Base-by-base conservation (phyloP, 1,140 invertebrate genomes). In the Hyles euphorbiae region DNA sequence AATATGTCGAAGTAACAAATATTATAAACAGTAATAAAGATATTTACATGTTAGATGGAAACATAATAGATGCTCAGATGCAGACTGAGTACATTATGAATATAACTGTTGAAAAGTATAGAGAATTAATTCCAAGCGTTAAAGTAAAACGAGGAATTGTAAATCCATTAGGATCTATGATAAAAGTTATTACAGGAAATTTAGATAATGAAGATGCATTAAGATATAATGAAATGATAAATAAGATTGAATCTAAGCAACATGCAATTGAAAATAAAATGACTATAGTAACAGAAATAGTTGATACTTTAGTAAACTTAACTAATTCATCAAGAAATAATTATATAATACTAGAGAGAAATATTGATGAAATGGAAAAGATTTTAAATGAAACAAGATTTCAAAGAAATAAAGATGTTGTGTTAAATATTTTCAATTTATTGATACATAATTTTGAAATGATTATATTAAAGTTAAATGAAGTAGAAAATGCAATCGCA, bases 121-220 rank as follows among this genome's bases (percentile, higher is more conserved):
- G 12, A 9, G 53, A 61, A 12, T 47, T 61, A 47, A 56, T 56
- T 11, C 52, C 56, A 22, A 45, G 9, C 11, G 50, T 11, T 10
- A 58, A 52, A 55, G 5, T 34, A 32, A 63, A 58, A 57, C 40
- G 56, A 22, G 61, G 61, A 33, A 8, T 63, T 33, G 8, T 63
- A 4, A 63, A 63, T 44, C 55, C 55, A 10, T 12, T 62, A 46
- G 60, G 60, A 32, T 48, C 60, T 6, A 44, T 62, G 7, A 47
- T 62, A 32, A 62, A 62, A 43, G 46, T 34, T 40, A 52, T 62
- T 11, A 58, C 60, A 34, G 60, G 55, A 8, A 62, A 62, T 45
- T 34, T 58, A 34, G 56, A 63, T 58, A 49, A 58, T 51, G 61
- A 58, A 4, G 56, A 58, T 51, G 60, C 60, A 11, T 3, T 51